Percentiles rank a stretch among this genome's conserved stretches.
These are phyloP conservation scores for Ennomos quercinarius DNA, from an alignment of 2,888 invertebrate species.

Conservation along the genomic window DNA sequence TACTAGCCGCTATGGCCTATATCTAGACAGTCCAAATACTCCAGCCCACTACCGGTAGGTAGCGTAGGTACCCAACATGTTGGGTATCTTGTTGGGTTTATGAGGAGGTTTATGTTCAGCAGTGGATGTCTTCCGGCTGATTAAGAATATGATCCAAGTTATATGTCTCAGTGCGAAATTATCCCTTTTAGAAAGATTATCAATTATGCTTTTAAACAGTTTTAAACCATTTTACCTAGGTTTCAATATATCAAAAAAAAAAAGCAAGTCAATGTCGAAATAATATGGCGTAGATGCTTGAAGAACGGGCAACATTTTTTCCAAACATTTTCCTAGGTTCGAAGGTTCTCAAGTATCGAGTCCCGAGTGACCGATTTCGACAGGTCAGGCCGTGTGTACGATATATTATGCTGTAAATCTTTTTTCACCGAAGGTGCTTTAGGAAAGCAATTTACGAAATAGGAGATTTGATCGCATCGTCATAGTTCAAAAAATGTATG, in stretches of 20 bases:
- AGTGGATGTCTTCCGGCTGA: too few relatives aligned
- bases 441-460: constrained; percentile 13
- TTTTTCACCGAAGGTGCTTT: constrained; percentile 16
- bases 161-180: too few relatives aligned
- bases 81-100: too few relatives aligned
- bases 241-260: not conserved
- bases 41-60: too few relatives aligned
- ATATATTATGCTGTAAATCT: constrained; percentile 25
- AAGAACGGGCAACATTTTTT: constrained; percentile 21
- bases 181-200: too few relatives aligned
- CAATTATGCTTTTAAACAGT: too few relatives aligned
- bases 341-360: constrained; percentile 22
- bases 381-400: constrained; percentile 15
- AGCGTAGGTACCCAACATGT: too few relatives aligned
- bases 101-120: too few relatives aligned
- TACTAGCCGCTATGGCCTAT: too few relatives aligned
- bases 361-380: constrained; percentile 30
- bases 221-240: too few relatives aligned
- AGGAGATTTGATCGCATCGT: not conserved
- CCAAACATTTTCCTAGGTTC: constrained; percentile 11
- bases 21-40: too few relatives aligned
- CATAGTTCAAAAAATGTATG: constrained; percentile 2
- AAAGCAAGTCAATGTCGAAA: constrained; percentile 11
- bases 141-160: too few relatives aligned
- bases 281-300: constrained; percentile 18